These are phyloP conservation scores for Spodoptera litura DNA, from an alignment of 1,140 invertebrate species.

Conservation along the genomic window DNA sequence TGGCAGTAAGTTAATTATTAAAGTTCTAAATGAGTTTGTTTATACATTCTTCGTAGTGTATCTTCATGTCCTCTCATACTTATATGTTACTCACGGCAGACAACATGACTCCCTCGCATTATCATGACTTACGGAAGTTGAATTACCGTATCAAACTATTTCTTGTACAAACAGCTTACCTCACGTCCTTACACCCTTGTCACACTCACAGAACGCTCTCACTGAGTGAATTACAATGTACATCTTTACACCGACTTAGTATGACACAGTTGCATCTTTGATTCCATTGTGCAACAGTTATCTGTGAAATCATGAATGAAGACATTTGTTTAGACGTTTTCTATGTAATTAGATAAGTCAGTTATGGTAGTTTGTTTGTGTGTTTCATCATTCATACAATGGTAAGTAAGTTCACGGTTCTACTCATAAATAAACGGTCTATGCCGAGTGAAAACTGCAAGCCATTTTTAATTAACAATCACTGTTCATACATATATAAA, in stretches of 20 bases:
- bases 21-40: background rate
- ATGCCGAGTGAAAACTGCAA: background rate
- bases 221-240: background rate
- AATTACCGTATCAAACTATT: constrained; percentile 69
- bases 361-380: constrained; percentile 8
- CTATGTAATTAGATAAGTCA: constrained; percentile 31
- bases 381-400: constrained; percentile 18
- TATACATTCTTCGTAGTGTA: background rate
- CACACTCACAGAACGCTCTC: constrained; percentile 43
- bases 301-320: constrained; percentile 59
- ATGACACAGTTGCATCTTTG: constrained; percentile 46
- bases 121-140: constrained; percentile 68
- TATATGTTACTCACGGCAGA: constrained; percentile 50
- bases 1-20: background rate
- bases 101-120: constrained; percentile 59
- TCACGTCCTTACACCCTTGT: constrained; percentile 53
- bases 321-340: constrained; percentile 45
- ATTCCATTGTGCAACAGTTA: constrained; percentile 54
- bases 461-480: constrained; percentile 1
- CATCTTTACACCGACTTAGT: constrained; percentile 22
- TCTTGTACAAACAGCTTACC: constrained; percentile 61
- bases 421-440: background rate
- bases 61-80: background rate
- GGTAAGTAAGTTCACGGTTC: background rate
- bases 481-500: constrained; percentile 1